Conservation (phyloP, 2,888 invertebrate species). For the Entomobrya multifasciata region DNA sequence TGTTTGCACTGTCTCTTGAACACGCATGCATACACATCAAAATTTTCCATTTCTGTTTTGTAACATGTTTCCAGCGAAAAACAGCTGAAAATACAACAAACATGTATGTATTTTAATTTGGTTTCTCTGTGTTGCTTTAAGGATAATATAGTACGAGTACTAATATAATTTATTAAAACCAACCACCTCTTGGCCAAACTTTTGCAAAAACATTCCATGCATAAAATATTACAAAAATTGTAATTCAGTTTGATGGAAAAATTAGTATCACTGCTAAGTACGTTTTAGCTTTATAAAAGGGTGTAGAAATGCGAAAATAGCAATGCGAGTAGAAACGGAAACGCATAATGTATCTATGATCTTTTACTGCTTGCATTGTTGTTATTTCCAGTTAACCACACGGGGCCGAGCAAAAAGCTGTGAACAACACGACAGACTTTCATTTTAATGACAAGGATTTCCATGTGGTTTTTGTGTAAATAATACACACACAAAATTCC, state of each 20-base stretch:
- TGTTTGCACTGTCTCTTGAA: slow-evolving; percentile 27
- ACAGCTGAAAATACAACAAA: neutral
- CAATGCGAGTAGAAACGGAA: slow-evolving; percentile 8
- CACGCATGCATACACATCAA: neutral
- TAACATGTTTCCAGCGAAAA: neutral
- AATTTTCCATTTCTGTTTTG: slow-evolving; percentile 5
- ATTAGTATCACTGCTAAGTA: too few relatives aligned
- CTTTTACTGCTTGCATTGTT: too few relatives aligned
- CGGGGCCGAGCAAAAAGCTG: slow-evolving; percentile 39
- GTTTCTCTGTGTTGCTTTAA: neutral
- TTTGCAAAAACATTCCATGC: neutral
- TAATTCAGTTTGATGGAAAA: too few relatives aligned
- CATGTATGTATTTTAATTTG: neutral
- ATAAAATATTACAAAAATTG: neutral
- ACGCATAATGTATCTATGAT: slow-evolving; percentile 11
- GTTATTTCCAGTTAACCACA: slow-evolving; percentile 37
- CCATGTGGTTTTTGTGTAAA: slow-evolving; percentile 52
- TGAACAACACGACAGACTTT: slow-evolving; percentile 45
- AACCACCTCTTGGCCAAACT: neutral
- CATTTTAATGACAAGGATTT: slow-evolving; percentile 63
- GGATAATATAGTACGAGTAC: too few relatives aligned
- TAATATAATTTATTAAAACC: too few relatives aligned
- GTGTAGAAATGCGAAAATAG: too few relatives aligned
- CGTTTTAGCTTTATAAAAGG: too few relatives aligned
- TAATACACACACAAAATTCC: slow-evolving; percentile 24